Evolutionary conservation across 1,140 invertebrate genomes (phyloP).

Genomic region (Apis mellifera): Amel_HAv3.1 CM009931.2:10959501-10960000

Average conservation of each 20-base stretch:
- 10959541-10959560: conserved; percentile 98
- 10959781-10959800: not conserved
- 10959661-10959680: conserved; percentile 97
- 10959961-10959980: conserved; percentile 99
- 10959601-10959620: conserved; percentile 96
- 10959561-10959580: conserved; percentile 94
- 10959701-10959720: conserved; percentile 99
- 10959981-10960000: conserved; percentile 97
- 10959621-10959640: conserved; percentile 94
- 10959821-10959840: too few species aligned
- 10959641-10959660: conserved; percentile 97
- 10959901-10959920: conserved; percentile 96
- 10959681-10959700: conserved; percentile 96
- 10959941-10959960: conserved; percentile 98
- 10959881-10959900: conserved; percentile 99
- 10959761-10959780: not conserved
- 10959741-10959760: conserved; percentile 28
- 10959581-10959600: conserved; percentile 95
- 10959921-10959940: conserved; percentile 97
- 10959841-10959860: conserved; percentile 56
- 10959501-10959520: not conserved
- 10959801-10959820: too few species aligned
- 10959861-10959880: conserved; percentile 98
- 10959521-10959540: conserved; percentile 84
- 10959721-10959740: conserved; percentile 94